These are phyloP conservation scores for Calephelis virginiensis DNA, from an alignment of 1,140 invertebrate genomes.

Conservation along the genomic window DNA sequence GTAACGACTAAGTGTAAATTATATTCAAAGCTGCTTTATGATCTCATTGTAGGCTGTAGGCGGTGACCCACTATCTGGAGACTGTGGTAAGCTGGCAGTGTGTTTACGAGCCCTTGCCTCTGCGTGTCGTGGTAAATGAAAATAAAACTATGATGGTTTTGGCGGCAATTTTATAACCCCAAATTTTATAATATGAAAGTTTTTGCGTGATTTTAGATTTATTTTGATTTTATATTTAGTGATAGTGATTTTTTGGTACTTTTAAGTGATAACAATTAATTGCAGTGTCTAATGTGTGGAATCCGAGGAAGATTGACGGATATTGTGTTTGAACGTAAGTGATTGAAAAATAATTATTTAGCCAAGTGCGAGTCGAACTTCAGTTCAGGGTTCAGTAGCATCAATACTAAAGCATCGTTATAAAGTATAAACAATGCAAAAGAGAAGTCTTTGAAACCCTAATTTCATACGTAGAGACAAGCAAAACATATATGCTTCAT, in stretches of 20 bases:
- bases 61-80: conserved; percentile 50
- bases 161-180: background rate
- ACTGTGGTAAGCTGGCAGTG: conserved; percentile 43
- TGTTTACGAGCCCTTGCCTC: conserved; percentile 45
- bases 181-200: background rate
- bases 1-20: conserved; percentile 56
- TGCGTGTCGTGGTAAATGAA: conserved; percentile 19
- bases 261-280: conserved; percentile 24
- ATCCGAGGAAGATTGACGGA: conserved; percentile 30
- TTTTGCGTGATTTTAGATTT: background rate
- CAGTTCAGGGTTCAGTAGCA: no score
- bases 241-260: conserved; percentile 13
- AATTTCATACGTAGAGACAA: no score
- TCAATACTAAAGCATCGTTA: no score
- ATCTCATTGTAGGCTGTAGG: conserved; percentile 66
- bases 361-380: background rate
- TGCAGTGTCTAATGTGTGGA: conserved; percentile 47
- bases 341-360: background rate
- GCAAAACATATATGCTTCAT: no score
- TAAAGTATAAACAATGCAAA: no score
- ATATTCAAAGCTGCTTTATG: conserved; percentile 60
- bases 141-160: background rate
- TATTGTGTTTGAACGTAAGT: conserved; percentile 42
- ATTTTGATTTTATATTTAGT: background rate
- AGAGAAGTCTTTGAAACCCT: no score